Evolutionary conservation across 2,113 vertebrate species (phyloP).

Genomic region (Siniperca chuatsi): DNA sequence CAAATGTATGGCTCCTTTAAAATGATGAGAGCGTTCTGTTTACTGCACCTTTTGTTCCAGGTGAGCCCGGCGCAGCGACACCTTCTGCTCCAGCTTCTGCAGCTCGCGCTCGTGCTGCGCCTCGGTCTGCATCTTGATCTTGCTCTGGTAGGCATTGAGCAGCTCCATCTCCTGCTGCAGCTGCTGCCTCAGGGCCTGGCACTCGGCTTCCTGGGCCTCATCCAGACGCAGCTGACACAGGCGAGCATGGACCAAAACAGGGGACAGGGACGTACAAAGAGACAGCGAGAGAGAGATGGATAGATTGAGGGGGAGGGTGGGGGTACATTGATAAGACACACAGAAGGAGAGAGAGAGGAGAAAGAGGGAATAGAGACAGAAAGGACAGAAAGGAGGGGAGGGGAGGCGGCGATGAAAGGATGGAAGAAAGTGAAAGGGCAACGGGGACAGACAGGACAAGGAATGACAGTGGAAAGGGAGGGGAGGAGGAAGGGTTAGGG

Average conservation of each 20-base stretch:
- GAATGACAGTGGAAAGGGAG: neutral
- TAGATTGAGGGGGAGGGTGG: neutral
- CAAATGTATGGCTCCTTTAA: neutral
- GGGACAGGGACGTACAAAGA: conserved; percentile 41
- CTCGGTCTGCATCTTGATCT: conserved; percentile 99
- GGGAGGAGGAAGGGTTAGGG: neutral
- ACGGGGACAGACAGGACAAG: conserved; percentile 27
- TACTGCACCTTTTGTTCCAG: conserved; percentile 95
- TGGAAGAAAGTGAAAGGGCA: conserved; percentile 20
- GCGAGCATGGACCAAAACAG: conserved; percentile 42
- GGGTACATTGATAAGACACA: conserved; percentile 32
- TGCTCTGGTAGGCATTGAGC: conserved; percentile 99
- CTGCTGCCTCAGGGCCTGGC: conserved; percentile 97
- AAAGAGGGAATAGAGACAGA: conserved; percentile 12
- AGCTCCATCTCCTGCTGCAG: conserved; percentile 99
- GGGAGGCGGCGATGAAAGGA: neutral
- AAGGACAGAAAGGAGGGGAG: neutral
- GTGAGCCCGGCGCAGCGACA: conserved; percentile 96
- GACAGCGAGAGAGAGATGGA: neutral
- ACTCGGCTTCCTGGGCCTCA: conserved; percentile 98
- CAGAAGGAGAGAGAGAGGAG: neutral
- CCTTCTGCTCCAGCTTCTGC: conserved; percentile 98
- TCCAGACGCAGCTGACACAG: conserved; percentile 94
- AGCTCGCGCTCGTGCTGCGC: conserved; percentile 97
- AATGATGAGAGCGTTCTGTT: neutral